Evolutionary conservation across 2,113 vertebrate genomes (phyloP), one percentile per base, ranked within the genome.

Genomic region (Phrynosoma platyrhinos): DNA sequence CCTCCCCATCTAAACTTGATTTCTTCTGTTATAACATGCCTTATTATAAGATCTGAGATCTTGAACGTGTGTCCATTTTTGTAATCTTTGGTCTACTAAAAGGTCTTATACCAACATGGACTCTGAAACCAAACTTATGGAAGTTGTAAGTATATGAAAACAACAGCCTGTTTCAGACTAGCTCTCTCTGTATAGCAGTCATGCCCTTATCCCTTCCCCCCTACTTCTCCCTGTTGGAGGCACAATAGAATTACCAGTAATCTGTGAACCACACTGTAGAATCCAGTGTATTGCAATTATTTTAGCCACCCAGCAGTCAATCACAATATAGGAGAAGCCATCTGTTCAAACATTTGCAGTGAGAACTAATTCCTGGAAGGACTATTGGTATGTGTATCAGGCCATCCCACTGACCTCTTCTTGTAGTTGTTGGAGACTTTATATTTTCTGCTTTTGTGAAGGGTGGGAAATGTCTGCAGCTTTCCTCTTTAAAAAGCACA

Each of bases 361-460:
- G 30, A 84, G 68, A 84, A 32, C 68, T 69, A 69, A 69, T 69
- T 69, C 68, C 83, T 72, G 68, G 82, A 53, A 32, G 42, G 47
- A 69, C 25, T 25, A 27, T 69, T 68, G 9, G 25, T 68, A 27
- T 36, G n/a, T 20, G 47, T 69, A 16, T 83, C 32, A 14, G 27
- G 64, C 36, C 64, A 9, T 58, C 9, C 14, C 18, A 32, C 8
- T 40, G 55, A 25, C 58, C 36, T 68, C 5, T 69, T 69, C 71
- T 42, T 7, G 10, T 68, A 27, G 18, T 58, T 32, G n/a, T 40
- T 87, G 5, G 12, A 81, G 82, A 36, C 1, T 25, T 2, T 40
- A 18, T 32, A 74, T 2, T 0, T 42, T 52, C 30, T 62, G 3
- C 62, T 12, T 40, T 36, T 85, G 0, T 0, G 58, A 10, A 30